Evolutionary conservation across 1,140 invertebrate species (phyloP), one percentile per base, ranked within the genome.

Genomic region (Papilio dardanus): DNA sequence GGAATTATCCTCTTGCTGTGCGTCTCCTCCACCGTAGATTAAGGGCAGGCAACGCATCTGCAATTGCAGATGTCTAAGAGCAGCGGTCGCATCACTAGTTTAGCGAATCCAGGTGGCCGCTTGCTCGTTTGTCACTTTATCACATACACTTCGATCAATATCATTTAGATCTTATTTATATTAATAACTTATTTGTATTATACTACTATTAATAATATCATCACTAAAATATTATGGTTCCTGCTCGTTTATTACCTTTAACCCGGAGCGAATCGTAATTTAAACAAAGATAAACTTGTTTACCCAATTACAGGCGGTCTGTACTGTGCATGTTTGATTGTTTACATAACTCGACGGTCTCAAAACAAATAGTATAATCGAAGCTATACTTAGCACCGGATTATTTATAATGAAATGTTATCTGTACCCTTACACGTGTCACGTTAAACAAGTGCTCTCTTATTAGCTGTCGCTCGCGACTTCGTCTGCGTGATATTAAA

Each of bases 351-450:
- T 35, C 46, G 31, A 71, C 68, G 28, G 40, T 73, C 33, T 73
- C 50, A 58, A 21, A 54, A 58, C 21, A 73, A 73, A 73, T 73
- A 73, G 31, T 54, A 58, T 73, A 58, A 73, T 73, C 33, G 33
- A 58, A 37, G 58, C 71, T 73, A 73, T 73, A 73, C 71, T 73
- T 73, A 28, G 28, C 46, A 71, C 30, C 33, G 10, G n/a, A 30
- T 58, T 58, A 73, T 73, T 73, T 73, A 73, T 50, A 73, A 58
- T 73, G 16, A 35, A 73, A 58, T 35, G 71, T 54, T 73, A 73
- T 73, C 71, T 46, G n/a, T n/a, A 16, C 24, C 12, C 54, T 71
- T 74, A 78, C 80, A 84, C 79, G 83, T 80, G 78, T 76, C 76
- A 46, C 35, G 24, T 24, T 40, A 77, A 75, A 76, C 68, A 79